A percentile compares a stretch with the other conserved stretches of the same genome.
Evolutionary conservation across 2,113 vertebrate genomes (phyloP).

Genomic region (Dipodomys ordii): DNA sequence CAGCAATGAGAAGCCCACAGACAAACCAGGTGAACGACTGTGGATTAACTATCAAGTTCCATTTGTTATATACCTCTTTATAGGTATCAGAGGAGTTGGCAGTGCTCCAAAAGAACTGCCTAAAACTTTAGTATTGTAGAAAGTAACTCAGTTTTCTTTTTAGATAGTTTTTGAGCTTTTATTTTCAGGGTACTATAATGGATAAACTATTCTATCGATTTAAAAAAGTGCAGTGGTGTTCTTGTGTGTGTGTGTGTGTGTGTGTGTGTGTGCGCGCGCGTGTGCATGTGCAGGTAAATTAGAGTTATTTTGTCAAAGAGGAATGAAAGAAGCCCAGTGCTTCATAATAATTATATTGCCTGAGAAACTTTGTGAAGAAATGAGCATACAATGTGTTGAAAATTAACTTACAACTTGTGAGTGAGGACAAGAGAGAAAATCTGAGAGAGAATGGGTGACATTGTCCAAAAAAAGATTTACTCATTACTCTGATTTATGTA

Average conservation of each 20-base stretch:
- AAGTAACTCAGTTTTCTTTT: background rate
- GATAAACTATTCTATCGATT: background rate
- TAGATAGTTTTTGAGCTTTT: background rate
- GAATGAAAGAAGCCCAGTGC: constrained; percentile 41
- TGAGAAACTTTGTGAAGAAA: constrained; percentile 73
- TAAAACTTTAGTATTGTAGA: background rate
- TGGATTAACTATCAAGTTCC: background rate
- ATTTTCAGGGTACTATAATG: background rate
- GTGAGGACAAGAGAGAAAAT: too few species aligned
- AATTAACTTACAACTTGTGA: too few species aligned
- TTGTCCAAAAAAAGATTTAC: too few species aligned
- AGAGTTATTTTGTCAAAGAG: background rate
- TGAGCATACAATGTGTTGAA: background rate
- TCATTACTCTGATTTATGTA: too few species aligned
- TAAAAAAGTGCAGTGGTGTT: background rate
- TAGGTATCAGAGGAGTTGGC: background rate
- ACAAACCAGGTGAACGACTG: background rate
- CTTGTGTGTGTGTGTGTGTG: background rate
- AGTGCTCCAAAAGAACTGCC: background rate
- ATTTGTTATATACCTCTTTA: background rate
- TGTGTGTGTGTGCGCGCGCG: background rate
- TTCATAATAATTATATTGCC: constrained; percentile 76
- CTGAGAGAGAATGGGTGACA: too few species aligned
- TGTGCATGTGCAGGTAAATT: background rate
- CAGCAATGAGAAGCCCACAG: background rate